These are phyloP conservation scores for Anorthoa munda DNA, from an alignment of 2,888 invertebrate species.

Conservation along the genomic window DNA sequence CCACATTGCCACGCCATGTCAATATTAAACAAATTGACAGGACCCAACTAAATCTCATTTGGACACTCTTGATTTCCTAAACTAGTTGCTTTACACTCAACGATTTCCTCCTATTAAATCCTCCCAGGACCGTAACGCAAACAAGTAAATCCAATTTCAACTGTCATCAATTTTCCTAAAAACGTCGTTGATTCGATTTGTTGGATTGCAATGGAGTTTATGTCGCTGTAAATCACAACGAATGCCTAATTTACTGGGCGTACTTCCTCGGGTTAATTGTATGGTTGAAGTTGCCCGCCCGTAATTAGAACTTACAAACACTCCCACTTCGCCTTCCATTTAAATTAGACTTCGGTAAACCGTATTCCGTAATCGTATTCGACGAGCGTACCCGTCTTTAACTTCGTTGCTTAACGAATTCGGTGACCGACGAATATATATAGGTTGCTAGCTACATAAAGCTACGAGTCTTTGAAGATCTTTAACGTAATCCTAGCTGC, in stretches of 20 bases:
- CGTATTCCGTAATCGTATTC: slow-evolving; percentile 38
- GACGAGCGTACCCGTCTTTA: slow-evolving; percentile 17
- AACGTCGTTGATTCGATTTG: slow-evolving; percentile 62
- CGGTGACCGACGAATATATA: slow-evolving; percentile 3
- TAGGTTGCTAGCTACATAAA: neutral
- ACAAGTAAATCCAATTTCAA: slow-evolving; percentile 71
- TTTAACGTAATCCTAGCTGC: slow-evolving; percentile 10
- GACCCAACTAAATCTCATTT: slow-evolving; percentile 38
- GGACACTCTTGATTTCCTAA: slow-evolving; percentile 61
- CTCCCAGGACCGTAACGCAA: slow-evolving; percentile 59
- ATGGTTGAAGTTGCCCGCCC: slow-evolving; percentile 42
- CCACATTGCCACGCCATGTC: slow-evolving; percentile 6
- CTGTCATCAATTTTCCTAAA: slow-evolving; percentile 66
- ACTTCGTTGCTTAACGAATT: slow-evolving; percentile 31
- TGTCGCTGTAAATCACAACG: slow-evolving; percentile 42
- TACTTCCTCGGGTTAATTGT: slow-evolving; percentile 47
- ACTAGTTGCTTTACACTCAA: slow-evolving; percentile 53
- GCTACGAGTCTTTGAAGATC: neutral
- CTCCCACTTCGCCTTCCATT: slow-evolving; percentile 38
- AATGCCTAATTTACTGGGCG: slow-evolving; percentile 50
- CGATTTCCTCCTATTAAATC: slow-evolving; percentile 67
- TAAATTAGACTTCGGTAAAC: slow-evolving; percentile 48
- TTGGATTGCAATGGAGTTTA: slow-evolving; percentile 54
- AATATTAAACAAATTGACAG: slow-evolving; percentile 34
- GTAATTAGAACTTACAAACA: slow-evolving; percentile 53